Conservation (phyloP, 2,113 vertebrate species). For the Sula dactylatra region DNA sequence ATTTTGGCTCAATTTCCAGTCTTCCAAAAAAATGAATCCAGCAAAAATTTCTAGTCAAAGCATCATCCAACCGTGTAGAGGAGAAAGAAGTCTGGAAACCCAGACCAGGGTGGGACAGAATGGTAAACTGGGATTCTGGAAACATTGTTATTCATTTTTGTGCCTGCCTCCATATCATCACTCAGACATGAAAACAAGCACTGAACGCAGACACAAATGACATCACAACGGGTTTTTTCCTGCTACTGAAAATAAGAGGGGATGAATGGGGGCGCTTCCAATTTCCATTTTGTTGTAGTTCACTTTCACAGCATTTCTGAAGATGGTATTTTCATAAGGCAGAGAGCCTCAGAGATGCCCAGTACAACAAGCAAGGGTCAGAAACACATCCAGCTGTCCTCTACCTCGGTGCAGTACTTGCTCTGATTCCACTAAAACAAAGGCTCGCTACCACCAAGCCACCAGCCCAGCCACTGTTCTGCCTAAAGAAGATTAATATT, state of each 20-base stretch:
- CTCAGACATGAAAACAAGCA: background rate
- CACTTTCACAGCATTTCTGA: background rate
- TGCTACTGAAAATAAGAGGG: background rate
- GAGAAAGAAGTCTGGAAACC: background rate
- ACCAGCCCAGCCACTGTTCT: background rate
- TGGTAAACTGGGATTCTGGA: background rate
- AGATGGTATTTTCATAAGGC: background rate
- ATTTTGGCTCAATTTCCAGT: background rate
- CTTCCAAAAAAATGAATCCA: background rate
- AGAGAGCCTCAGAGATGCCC: background rate
- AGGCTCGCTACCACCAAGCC: background rate
- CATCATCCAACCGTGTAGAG: background rate
- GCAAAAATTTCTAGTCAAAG: background rate
- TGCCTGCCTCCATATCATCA: background rate
- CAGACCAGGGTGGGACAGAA: background rate
- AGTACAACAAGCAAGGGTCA: background rate
- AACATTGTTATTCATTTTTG: background rate
- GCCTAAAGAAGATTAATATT: background rate
- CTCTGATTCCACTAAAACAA: background rate
- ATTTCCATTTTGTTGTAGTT: background rate
- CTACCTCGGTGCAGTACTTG: background rate
- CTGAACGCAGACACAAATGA: accelerated
- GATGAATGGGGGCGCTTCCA: accelerated
- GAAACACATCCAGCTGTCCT: background rate
- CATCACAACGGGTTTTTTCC: accelerated